Percentiles rank a stretch among this genome's conserved stretches.
These are phyloP conservation scores for Nephrotoma guestfalica DNA, from an alignment of 2,888 invertebrate species.

Conservation along the genomic window DNA sequence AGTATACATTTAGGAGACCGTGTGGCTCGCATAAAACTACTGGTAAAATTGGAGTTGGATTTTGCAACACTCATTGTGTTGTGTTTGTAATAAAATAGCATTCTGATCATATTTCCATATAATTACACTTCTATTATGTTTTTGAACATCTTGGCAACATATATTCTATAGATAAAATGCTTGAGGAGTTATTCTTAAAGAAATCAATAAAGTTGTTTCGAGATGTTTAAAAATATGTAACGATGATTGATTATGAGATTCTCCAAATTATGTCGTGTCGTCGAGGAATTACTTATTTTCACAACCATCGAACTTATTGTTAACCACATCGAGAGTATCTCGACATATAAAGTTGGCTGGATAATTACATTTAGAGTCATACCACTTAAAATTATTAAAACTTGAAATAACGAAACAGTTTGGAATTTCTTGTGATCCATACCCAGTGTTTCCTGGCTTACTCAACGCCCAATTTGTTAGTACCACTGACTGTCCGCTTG, in stretches of 20 bases:
- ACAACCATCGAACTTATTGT: background rate
- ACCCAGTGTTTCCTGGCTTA: too few species aligned
- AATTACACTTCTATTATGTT: background rate
- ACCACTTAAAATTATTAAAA: background rate
- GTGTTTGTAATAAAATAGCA: background rate
- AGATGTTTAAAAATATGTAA: background rate
- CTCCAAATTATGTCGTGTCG: too few species aligned
- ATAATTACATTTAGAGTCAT: background rate
- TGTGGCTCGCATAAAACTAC: background rate
- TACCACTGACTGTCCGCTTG: background rate
- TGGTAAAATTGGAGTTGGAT: background rate
- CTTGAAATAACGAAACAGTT: background rate
- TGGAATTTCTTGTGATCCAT: too few species aligned
- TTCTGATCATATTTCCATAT: background rate
- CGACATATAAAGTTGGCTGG: background rate
- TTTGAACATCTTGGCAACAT: too few species aligned
- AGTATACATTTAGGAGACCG: too few species aligned
- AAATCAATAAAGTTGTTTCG: background rate
- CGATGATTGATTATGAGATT: background rate
- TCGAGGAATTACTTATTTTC: background rate
- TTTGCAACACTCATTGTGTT: background rate
- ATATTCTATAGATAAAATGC: background rate
- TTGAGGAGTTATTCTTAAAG: background rate
- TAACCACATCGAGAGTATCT: background rate
- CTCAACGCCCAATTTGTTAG: background rate